Conservation (phyloP, 2,113 vertebrate species). For the Natator depressus region DNA sequence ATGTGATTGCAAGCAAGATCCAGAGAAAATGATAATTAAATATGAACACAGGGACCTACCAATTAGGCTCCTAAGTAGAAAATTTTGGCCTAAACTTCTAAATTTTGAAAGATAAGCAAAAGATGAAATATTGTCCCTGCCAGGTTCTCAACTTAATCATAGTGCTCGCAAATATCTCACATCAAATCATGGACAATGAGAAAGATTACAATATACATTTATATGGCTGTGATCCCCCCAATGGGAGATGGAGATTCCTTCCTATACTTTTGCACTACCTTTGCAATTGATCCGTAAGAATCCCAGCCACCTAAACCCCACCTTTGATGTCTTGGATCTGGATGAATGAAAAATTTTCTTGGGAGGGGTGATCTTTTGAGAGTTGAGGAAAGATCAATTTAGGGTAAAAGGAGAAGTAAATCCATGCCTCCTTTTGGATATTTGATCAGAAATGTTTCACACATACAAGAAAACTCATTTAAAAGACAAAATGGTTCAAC, state of each 20-base stretch:
- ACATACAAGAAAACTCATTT: not conserved
- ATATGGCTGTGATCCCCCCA: not conserved
- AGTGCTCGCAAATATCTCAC: not conserved
- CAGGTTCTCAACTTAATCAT: not conserved
- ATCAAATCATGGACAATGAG: not conserved
- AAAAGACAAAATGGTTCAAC: not conserved
- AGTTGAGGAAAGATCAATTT: not conserved
- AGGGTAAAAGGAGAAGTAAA: not conserved
- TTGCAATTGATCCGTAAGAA: not conserved
- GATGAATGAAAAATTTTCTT: not conserved
- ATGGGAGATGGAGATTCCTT: not conserved
- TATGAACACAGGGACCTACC: not conserved
- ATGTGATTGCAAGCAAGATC: conserved; percentile 49
- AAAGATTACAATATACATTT: not conserved
- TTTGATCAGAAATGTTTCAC: not conserved
- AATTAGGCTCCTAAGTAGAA: not conserved
- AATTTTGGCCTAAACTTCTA: not conserved
- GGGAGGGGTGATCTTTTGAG: not conserved
- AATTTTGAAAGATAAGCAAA: not conserved
- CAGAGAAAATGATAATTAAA: not conserved
- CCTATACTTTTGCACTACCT: not conserved
- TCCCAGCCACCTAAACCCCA: not conserved
- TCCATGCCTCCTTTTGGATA: not conserved
- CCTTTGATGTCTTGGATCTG: not conserved
- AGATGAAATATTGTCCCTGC: not conserved